These are phyloP conservation scores for Tychaedon coryphoeus DNA, from an alignment of 2,113 vertebrate species.

Conservation along the genomic window DNA sequence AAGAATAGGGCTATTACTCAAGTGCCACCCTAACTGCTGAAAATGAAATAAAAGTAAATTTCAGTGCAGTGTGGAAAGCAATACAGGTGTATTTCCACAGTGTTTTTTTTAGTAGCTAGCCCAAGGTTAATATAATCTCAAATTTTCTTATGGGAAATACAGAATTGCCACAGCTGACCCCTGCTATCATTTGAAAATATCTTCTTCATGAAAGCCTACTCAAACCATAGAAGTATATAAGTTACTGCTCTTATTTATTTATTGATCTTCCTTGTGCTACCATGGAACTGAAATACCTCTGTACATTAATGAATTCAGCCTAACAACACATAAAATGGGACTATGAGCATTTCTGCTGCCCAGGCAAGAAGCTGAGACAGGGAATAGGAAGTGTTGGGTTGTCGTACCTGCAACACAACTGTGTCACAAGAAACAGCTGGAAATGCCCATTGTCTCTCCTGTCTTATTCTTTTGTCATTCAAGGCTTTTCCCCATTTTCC, in stretches of 20 bases:
- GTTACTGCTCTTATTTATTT: background rate
- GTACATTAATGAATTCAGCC: background rate
- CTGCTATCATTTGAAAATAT: background rate
- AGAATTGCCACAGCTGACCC: background rate
- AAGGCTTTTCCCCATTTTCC: background rate
- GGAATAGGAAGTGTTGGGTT: background rate
- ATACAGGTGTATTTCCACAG: background rate
- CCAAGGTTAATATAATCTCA: background rate
- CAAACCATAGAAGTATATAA: background rate
- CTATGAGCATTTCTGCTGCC: background rate
- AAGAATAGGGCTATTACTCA: slow-evolving; percentile 38
- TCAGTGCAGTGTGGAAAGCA: background rate
- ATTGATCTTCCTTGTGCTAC: background rate
- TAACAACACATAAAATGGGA: background rate
- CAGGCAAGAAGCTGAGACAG: background rate
- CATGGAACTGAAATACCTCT: background rate
- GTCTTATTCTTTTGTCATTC: background rate
- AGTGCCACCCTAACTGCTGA: background rate
- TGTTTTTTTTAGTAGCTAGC: background rate
- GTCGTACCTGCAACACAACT: background rate
- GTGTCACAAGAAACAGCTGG: background rate
- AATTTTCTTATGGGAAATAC: background rate
- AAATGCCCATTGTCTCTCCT: background rate
- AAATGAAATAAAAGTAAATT: background rate
- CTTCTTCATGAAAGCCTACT: background rate